phyloP scores from a whole-genome alignment of 2,888 invertebrate species.

The Agrotis ipsilon region DNA sequence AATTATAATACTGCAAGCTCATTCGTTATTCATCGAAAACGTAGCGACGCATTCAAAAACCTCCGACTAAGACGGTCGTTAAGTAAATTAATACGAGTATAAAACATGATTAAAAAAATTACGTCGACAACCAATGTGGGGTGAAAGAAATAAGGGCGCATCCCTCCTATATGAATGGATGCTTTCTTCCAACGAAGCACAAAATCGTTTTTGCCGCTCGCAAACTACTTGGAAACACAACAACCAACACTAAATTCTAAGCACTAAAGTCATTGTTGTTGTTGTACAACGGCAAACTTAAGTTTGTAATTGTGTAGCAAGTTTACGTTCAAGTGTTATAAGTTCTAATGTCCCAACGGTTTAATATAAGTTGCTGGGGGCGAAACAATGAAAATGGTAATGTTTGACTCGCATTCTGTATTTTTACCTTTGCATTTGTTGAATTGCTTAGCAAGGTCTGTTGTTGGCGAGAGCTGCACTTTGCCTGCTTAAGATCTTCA shows the following conservation, averaged over 20 bases:
- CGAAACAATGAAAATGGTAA: conserved; percentile 89
- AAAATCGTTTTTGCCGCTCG: conserved; percentile 55
- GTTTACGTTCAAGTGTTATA: conserved; percentile 88
- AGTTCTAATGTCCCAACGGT: conserved; percentile 88
- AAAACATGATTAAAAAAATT: conserved; percentile 91
- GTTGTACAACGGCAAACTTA: conserved; percentile 50
- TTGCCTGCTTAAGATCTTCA: conserved; percentile 46
- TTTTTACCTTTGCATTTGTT: conserved; percentile 82
- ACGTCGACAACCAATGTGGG: conserved; percentile 82
- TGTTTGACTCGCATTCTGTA: conserved; percentile 77
- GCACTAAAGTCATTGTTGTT: conserved; percentile 53
- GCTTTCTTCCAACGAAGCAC: conserved; percentile 77
- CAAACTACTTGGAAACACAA: conserved; percentile 49
- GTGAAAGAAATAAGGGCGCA: conserved; percentile 78
- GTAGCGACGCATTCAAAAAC: conserved; percentile 81
- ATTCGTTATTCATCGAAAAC: conserved; percentile 90
- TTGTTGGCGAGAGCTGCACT: conserved; percentile 53
- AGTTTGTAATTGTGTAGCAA: conserved; percentile 82
- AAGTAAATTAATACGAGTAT: conserved; percentile 90
- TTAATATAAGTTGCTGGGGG: conserved; percentile 85
- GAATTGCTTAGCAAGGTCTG: conserved; percentile 59
- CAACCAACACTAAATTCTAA: conserved; percentile 61
- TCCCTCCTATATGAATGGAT: conserved; percentile 83
- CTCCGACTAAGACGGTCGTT: conserved; percentile 85
- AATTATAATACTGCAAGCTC: conserved; percentile 72